Base-by-base conservation (phyloP, 2,888 invertebrate genomes). In the Rhogogaster chlorosoma region DNA sequence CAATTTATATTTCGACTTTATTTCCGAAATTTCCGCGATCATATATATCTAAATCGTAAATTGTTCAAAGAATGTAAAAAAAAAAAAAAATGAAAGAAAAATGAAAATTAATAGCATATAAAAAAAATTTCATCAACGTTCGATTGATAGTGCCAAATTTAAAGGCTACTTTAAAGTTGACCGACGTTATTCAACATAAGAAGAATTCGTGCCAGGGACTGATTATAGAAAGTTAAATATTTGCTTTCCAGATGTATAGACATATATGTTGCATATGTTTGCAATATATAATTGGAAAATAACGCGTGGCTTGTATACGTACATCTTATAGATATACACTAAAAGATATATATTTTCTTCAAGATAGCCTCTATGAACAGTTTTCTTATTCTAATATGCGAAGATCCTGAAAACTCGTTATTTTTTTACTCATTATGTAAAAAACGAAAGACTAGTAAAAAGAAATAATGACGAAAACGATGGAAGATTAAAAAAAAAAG, bases 131-230 rank as follows among this genome's bases (percentile, higher is more conserved):
- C 18, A 15, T 67, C 67, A 32, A 12, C 18, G 6, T 67, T 67
- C 32, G 26, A 32, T 67, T 32, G 18, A 32, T 32, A 32, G 26
- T 26, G 73, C 73, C 73, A 73, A 73, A 73, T 73, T 73, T 73
- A 42, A 73, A 73, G 15, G 10, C 12, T n/a, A 36, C 32, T 38
- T 10, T n/a, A 71, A 71, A 42, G 73, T 42, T 42, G 38, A 42
- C 12, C 73, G 73, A 73, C 42, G 73, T 38, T 42, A 73, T 73
- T 73, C 73, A 73, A 73, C 42, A 12, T n/a, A n/a, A n/a, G 26
- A 53, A 53, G 77, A 77, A 77, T 77, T 77, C n/a, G 53, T 77
- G 77, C 77, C 77, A 77, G 77, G 77, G 77, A 77, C 77, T 77
- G 77, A 77, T 77, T 49, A 77, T 77, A 77, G 77, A 77, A 77